Base-by-base conservation (phyloP, 92 coral and sea anemone species). In the Palythoa caribaeorum region DNA sequence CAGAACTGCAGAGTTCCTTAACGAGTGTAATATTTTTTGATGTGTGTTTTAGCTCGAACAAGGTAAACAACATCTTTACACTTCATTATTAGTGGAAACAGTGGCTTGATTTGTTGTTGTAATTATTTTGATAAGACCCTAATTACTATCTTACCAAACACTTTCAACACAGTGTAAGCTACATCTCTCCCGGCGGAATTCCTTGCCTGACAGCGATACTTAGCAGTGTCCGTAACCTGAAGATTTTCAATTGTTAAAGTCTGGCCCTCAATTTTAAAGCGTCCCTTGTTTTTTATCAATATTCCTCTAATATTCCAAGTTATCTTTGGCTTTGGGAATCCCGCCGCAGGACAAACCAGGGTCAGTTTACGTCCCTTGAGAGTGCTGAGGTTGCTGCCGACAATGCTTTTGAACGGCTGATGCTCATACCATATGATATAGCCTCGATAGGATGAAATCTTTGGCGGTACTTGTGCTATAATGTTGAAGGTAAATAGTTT, bases 341-440 rank as follows among this genome's bases (percentile, higher is more conserved):
- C 98, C 71, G 83, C 62, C 2, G 98, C 94, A 6, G 94, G 98
- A 76, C 98, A 95, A 39, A 92, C 83, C 53, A 95, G 91, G 76
- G 98, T 95, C 79, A 95, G 85, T 47, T 88, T 95, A 19, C 98
- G 94, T 28, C 98, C 98, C 85, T 95, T 95, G 77, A 95, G 83
- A 10, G 98, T 95, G 52, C 94, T 95, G 10, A 95, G 90, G 75
- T 95, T 95, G 88, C 94, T 92, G 8, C 98, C 98, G 3, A 95
- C 78, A 28, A 76, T 93, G 70, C 92, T 90, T 38, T 78, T 93
- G 80, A 95, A 95, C 52, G 96, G 98, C 19, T 90, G 96, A 48
- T 77, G 86, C 48, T 95, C 98, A 54, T 93, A 95, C 98, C 98
- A 95, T 87, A 95, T 89, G 28, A 95, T 86, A 84, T 95, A 95